Evolutionary conservation across 2,888 invertebrate species (phyloP).

Genomic region (Drosophila anomalata): DNA sequence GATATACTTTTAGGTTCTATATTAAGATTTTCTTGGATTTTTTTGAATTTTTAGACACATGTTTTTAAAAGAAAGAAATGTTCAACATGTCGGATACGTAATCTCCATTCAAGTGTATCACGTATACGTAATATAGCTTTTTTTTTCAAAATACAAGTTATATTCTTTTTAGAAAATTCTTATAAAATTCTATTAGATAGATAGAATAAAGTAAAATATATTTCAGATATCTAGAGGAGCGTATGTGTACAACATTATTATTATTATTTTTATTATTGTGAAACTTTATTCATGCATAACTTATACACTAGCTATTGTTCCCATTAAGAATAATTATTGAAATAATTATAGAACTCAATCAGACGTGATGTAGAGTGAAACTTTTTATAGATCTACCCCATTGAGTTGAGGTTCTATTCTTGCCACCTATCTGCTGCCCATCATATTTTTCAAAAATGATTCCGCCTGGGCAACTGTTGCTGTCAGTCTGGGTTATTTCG

Average conservation of each 20-base stretch:
- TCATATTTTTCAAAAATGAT: constrained; percentile 25
- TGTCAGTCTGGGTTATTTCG: constrained; percentile 51
- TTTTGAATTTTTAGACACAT: neutral
- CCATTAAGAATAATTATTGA: neutral
- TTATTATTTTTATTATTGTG: too few species aligned
- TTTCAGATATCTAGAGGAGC: too few species aligned
- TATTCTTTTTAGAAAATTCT: too few species aligned
- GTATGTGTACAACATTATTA: neutral
- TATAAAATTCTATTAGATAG: too few species aligned
- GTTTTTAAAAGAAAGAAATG: too few species aligned
- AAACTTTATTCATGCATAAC: neutral
- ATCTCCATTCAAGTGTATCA: neutral
- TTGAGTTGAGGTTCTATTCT: neutral
- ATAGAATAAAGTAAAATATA: too few species aligned
- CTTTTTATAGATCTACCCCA: neutral
- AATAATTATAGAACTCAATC: neutral
- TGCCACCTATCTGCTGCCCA: constrained; percentile 7
- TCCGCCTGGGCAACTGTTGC: constrained; percentile 69
- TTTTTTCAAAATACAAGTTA: too few species aligned
- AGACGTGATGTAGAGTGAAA: neutral
- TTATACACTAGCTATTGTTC: neutral
- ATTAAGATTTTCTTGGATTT: neutral
- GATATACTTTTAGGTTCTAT: neutral
- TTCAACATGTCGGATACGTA: neutral
- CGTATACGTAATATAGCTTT: too few species aligned